A percentile compares a stretch with the other conserved stretches of the same genome.
Conservation (phyloP, 2,888 invertebrate species). For the Lacanobia oleracea region DNA sequence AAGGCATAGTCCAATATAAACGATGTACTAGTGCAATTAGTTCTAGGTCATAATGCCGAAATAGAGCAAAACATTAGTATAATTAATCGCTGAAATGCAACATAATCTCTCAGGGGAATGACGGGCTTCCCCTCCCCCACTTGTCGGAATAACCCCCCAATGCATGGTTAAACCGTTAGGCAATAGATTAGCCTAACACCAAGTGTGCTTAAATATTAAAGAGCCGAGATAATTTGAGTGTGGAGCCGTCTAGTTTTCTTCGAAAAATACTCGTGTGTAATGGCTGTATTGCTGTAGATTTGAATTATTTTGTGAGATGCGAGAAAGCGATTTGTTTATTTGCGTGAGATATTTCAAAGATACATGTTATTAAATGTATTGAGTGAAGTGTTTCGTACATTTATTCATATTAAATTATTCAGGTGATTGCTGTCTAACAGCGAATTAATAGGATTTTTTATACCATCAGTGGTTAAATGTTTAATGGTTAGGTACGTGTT, state of each 20-base stretch:
- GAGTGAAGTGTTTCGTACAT: background rate
- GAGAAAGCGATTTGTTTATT: conserved; percentile 18
- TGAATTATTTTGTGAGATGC: conserved; percentile 33
- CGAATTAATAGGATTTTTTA: background rate
- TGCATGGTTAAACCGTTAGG: conserved; percentile 53
- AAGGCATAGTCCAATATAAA: background rate
- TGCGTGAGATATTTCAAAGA: conserved; percentile 17
- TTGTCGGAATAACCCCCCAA: conserved; percentile 46
- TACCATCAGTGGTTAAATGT: too few species aligned
- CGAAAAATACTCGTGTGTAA: conserved; percentile 26
- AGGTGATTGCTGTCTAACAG: background rate
- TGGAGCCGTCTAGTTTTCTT: conserved; percentile 38
- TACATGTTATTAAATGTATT: background rate
- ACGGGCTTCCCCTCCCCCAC: conserved; percentile 19
- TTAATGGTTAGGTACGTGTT: background rate
- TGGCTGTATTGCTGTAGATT: conserved; percentile 3
- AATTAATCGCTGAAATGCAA: conserved; percentile 57
- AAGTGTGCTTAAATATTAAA: conserved; percentile 54
- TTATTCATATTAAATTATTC: background rate
- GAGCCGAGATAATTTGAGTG: conserved; percentile 48
- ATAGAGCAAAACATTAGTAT: conserved; percentile 56
- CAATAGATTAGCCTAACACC: conserved; percentile 49
- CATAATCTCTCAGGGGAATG: conserved; percentile 57
- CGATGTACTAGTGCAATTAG: conserved; percentile 20
- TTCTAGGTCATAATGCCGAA: conserved; percentile 35